Percentiles rank a stretch among this genome's conserved stretches.
These are phyloP conservation scores for Drosophila neoperkinsi DNA, from an alignment of 2,888 invertebrate genomes.

Conservation along the genomic window DNA sequence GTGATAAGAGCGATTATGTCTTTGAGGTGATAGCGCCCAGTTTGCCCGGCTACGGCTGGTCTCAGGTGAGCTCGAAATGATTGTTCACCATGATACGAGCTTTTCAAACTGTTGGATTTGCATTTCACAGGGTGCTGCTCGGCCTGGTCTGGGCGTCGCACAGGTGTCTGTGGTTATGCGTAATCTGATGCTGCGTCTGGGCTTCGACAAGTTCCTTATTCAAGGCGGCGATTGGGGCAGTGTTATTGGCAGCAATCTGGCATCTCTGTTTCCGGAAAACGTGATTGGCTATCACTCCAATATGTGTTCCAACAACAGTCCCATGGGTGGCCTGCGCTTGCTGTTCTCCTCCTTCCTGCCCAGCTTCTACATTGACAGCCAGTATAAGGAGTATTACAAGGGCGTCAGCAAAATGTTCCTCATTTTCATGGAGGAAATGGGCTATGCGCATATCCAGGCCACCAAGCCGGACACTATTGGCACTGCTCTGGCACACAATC, in stretches of 20 bases:
- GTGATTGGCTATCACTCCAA: conserved; percentile 88
- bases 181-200: conserved; percentile 89
- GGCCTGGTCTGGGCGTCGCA: conserved; percentile 82
- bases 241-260: conserved; percentile 87
- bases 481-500: conserved; percentile 85
- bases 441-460: conserved; percentile 91
- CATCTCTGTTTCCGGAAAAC: conserved; percentile 88
- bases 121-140: conserved; percentile 70
- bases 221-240: conserved; percentile 95
- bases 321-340: conserved; percentile 80
- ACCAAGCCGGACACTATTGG: conserved; percentile 96
- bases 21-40: conserved; percentile 90
- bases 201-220: conserved; percentile 87
- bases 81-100: neutral
- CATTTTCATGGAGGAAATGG: conserved; percentile 85
- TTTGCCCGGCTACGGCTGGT: conserved; percentile 90
- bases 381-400: conserved; percentile 86
- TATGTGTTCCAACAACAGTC: conserved; percentile 86
- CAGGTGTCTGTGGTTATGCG: conserved; percentile 87
- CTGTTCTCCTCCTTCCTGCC: conserved; percentile 87
- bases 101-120: neutral
- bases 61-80: conserved; percentile 85
- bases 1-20: conserved; percentile 86
- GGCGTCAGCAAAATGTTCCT: conserved; percentile 80
- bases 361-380: conserved; percentile 86